Base-by-base conservation (phyloP, 2,797 vertebrate genomes). In the Trachurus trachurus region DNA sequence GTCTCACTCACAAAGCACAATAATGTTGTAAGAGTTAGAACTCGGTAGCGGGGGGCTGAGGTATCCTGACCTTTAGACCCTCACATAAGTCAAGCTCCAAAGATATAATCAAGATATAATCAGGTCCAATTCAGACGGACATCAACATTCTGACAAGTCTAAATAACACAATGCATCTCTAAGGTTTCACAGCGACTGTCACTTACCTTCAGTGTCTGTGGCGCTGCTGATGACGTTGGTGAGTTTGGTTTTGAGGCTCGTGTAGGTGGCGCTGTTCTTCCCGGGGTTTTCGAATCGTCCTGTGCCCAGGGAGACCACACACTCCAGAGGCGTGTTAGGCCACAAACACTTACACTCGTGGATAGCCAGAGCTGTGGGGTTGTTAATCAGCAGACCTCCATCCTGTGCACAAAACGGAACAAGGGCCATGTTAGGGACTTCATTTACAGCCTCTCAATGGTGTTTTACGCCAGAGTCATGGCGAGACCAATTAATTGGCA, bases 211-310 rank as follows among this genome's bases (percentile, higher is more conserved):
- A 0, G 98, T 99, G 81, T 99, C 97, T 1, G 98, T 99, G 64
- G 98, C 98, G 21, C 98, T 99, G 95, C 96, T 99, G 92, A 99
- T 99, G 76, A 99, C 96, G 1, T 99, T 97, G 0, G 93, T 95
- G 63, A 99, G 92, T 78, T 99, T 99, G 82, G 97, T 95, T 93
- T 97, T 99, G 82, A 99, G 90, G 87, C 98, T 99, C 1, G 97
- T 99, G 75, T 96, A 95, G 0, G 96, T 96, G 86, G 93, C 63
- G 5, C 89, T 93, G 44, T 90, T 93, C 84, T 95, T 97, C n/a
- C 93, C 94, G 0, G 93, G 84, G 0, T 92, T 95, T 84, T 98
- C 97, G 0, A 96, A 97, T 9, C 97, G 96, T 0, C 98, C 98
- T 0, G 98, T 99, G 58, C 98, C 98, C 52, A 99, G 89, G 0